Base-by-base conservation (phyloP, 2,113 vertebrate genomes). In the Oreochromis spilurus region DNA sequence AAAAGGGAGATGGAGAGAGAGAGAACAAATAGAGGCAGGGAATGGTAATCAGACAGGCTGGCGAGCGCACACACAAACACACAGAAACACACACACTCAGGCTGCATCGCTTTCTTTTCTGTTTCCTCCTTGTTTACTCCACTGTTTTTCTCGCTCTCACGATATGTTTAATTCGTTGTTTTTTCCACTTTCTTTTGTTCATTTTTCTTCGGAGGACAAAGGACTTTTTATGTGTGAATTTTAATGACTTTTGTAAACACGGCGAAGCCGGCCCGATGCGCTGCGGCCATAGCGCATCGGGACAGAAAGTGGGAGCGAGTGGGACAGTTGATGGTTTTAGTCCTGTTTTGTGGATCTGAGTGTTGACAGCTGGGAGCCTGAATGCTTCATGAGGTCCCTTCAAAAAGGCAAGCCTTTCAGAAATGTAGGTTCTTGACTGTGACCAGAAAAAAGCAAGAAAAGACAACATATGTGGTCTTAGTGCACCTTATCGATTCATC, bases 11-110 rank as follows among this genome's bases (percentile, higher is more conserved):
- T 11, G 31, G 85, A 52, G 75, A 82, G 26, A 14, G 84, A 75
- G 83, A 81, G 86, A 92, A 85, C 81, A 93, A 89, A 92, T 87
- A 87, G 79, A 89, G 88, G 86, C 83, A 79, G 88, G 38, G 88
- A 90, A 87, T 72, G 84, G 70, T 85, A 88, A 89, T 91, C 90
- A 94, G 86, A 87, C 77, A 48, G 80, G 84, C 82, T 70, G 87
- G 67, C 12, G 26, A 43, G n/a, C 14, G 36, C 65, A 17, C 40
- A 79, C 57, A 45, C 70, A 58, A 58, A 38, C 78, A 72, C 67
- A 45, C 55, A 62, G 21, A 43, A 43, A 24, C 31, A 81, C 50
- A 57, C 83, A 67, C 67, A 81, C 58, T 31, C 45, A 52, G 72
- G 4, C 72, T 50, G 72, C 72, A 77, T 50, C 45, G 26, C 72